Evolutionary conservation across 2,888 invertebrate genomes (phyloP).

Genomic region (Tipula helvola): DNA sequence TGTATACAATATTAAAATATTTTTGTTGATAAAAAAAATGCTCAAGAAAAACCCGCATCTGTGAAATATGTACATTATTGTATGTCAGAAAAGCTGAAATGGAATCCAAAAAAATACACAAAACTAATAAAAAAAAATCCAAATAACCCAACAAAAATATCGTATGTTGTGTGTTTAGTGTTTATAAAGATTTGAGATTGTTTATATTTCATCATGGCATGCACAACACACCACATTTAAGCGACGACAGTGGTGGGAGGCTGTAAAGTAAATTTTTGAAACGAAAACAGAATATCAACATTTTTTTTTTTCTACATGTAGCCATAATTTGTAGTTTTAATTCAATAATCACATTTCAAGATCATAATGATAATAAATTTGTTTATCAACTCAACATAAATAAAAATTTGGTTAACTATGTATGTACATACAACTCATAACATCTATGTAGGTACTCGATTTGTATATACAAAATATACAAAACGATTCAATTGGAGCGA

Average conservation of each 20-base stretch:
- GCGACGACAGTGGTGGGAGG: background rate
- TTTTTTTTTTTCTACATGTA: background rate
- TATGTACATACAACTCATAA: no score
- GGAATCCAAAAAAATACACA: background rate
- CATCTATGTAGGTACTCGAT: no score
- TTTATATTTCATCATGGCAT: background rate
- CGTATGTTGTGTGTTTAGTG: background rate
- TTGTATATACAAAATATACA: no score
- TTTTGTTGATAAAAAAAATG: no score
- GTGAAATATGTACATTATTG: no score
- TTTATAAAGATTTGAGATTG: background rate
- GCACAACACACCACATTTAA: background rate
- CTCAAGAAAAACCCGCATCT: no score
- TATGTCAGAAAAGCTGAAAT: background rate
- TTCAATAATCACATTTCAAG: background rate
- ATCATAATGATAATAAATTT: background rate
- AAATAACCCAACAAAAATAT: background rate
- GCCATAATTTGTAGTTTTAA: background rate
- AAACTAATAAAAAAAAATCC: background rate
- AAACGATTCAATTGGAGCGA: background rate
- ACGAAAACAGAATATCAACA: background rate
- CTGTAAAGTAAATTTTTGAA: background rate
- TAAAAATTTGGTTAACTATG: background rate
- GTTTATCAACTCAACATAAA: background rate
- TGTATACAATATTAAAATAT: no score